Conservation (phyloP, 2,888 invertebrate genomes). For the Dryomyza anilis region DNA sequence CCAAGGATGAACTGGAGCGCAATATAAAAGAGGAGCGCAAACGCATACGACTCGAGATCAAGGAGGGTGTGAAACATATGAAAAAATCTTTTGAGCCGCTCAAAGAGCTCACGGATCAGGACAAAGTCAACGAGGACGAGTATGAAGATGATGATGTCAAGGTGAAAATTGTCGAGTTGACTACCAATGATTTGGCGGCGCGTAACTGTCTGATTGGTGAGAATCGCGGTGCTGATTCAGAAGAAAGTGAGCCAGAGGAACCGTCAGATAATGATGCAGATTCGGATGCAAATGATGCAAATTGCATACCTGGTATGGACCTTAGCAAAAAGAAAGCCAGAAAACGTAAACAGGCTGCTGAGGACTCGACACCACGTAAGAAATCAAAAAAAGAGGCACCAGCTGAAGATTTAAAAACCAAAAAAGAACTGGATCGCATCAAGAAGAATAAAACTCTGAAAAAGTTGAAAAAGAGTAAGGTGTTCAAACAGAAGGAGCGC, state of each 20-base stretch:
- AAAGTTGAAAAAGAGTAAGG: conserved; percentile 77
- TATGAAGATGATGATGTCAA: conserved; percentile 79
- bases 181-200: conserved; percentile 72
- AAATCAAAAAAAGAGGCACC: conserved; percentile 34
- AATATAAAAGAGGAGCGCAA: conserved; percentile 77
- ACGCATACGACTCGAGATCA: conserved; percentile 76
- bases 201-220: conserved; percentile 75
- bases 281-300: conserved; percentile 31
- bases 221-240: conserved; percentile 64
- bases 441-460: conserved; percentile 75
- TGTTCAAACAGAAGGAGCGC: conserved; percentile 76
- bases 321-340: conserved; percentile 39
- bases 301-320: conserved; percentile 56
- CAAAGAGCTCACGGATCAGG: conserved; percentile 62
- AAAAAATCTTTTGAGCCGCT: conserved; percentile 74
- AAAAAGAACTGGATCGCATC: conserved; percentile 73
- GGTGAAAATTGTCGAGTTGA: conserved; percentile 78
- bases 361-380: background rate
- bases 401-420: conserved; percentile 47
- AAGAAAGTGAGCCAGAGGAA: conserved; percentile 41
- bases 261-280: conserved; percentile 43
- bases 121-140: conserved; percentile 60
- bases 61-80: conserved; percentile 75
- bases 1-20: conserved; percentile 73
- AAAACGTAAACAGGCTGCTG: conserved; percentile 35